Conservation (phyloP, 2,113 vertebrate genomes). For the Callocephalon fimbriatum region DNA sequence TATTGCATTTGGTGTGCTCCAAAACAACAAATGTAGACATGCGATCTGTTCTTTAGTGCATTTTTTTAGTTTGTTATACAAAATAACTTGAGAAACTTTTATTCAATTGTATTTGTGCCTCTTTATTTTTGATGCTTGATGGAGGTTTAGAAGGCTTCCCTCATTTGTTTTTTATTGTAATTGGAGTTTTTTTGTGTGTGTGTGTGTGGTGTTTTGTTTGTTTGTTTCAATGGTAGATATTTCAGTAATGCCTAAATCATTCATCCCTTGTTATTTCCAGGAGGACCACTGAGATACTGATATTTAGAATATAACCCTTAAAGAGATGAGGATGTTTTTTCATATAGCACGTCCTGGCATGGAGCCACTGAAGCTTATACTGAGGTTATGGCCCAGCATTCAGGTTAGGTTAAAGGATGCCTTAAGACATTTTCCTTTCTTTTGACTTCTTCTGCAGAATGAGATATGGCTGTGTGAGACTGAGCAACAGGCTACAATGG, state of each 20-base stretch:
- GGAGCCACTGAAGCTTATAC: not conserved
- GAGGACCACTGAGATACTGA: not conserved
- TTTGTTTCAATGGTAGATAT: not conserved
- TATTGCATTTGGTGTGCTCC: not conserved
- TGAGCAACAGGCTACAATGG: not conserved
- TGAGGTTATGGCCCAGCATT: not conserved
- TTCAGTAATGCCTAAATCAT: not conserved
- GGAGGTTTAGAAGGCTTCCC: not conserved
- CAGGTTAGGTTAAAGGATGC: not conserved
- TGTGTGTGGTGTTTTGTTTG: not conserved
- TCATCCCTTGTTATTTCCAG: not conserved
- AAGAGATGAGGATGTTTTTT: not conserved
- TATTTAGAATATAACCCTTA: not conserved
- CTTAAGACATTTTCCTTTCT: not conserved
- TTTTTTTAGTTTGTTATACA: not conserved
- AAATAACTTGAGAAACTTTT: not conserved
- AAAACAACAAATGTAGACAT: not conserved
- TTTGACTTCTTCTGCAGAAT: not conserved
- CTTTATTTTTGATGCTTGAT: not conserved
- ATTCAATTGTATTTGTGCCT: not conserved
- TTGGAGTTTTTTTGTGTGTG: accelerated
- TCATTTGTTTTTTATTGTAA: not conserved
- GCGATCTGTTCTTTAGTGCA: not conserved
- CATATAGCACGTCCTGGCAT: not conserved
- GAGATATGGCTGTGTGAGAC: not conserved